These are phyloP conservation scores for Spongilla lacustris DNA, from an alignment of 37 sponge, comb jelly and placozoan species.

Conservation along the genomic window DNA sequence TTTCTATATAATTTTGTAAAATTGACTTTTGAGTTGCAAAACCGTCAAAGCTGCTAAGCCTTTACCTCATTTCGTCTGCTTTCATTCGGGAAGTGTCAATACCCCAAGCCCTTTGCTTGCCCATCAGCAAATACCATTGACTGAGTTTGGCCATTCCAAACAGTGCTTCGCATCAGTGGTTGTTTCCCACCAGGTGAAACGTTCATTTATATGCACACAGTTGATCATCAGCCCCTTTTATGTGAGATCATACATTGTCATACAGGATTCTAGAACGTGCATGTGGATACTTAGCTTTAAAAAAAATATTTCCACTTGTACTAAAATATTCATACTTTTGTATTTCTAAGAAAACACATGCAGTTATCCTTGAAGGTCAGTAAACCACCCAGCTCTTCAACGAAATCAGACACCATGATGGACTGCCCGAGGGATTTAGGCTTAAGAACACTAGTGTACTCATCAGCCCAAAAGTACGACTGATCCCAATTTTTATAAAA, in stretches of 20 bases:
- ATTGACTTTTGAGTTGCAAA: constrained; percentile 25
- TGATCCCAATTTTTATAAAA: constrained; percentile 58
- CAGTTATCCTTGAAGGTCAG: constrained; percentile 10
- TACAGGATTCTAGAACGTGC: constrained; percentile 10
- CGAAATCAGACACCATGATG: constrained; percentile 69
- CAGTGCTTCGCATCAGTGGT: constrained; percentile 23
- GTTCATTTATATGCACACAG: constrained; percentile 38
- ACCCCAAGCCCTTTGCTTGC: constrained; percentile 32
- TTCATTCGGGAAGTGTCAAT: constrained; percentile 9
- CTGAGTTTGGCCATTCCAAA: constrained; percentile 12
- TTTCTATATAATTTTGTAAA: constrained; percentile 1
- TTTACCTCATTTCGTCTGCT: neutral
- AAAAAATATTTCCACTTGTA: constrained; percentile 24
- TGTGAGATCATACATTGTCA: constrained; percentile 38
- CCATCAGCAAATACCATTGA: neutral
- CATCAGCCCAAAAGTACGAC: constrained; percentile 37
- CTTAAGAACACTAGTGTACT: constrained; percentile 6
- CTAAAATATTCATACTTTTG: constrained; percentile 41
- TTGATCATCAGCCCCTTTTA: constrained; percentile 40
- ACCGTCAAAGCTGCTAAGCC: constrained; percentile 16
- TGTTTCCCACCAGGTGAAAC: constrained; percentile 53
- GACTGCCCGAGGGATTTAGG: constrained; percentile 40
- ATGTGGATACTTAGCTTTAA: constrained; percentile 35
- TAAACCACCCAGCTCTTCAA: constrained; percentile 61
- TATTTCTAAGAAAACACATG: constrained; percentile 3